These are phyloP conservation scores for Porites rus DNA, from an alignment of 92 coral and sea anemone genomes.

Conservation along the genomic window DNA sequence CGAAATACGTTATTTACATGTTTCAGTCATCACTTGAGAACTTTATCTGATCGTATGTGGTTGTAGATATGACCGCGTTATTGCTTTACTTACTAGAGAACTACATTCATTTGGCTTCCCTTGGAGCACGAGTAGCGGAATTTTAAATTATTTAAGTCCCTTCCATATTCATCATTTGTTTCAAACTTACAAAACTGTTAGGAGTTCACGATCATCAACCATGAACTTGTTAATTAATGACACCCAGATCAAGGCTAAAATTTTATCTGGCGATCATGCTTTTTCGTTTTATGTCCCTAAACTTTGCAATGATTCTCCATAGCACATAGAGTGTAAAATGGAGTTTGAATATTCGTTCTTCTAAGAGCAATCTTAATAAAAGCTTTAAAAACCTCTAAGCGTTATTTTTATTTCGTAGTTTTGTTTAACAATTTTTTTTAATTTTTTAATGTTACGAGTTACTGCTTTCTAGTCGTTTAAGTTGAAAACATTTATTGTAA, in stretches of 20 bases:
- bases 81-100: neutral
- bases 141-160: neutral
- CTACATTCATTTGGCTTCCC: neutral
- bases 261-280: neutral
- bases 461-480: no score
- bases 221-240: neutral
- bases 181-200: neutral
- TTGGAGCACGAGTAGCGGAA: neutral
- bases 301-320: no score
- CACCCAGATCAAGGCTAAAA: no score
- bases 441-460: no score
- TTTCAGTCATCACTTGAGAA: neutral
- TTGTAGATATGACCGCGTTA: neutral
- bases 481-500: no score
- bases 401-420: no score
- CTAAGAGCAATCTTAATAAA: no score
- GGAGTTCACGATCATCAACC: constrained; percentile 13
- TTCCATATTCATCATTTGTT: neutral
- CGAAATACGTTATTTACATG: neutral
- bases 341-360: no score
- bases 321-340: no score
- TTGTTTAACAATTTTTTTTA: no score
- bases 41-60: neutral
- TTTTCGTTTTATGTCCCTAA: no score
- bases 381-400: no score